Evolutionary conservation across 2,888 invertebrate species (phyloP), one percentile per base, ranked within the genome.

Genomic region (Pherbina coryleti): DNA sequence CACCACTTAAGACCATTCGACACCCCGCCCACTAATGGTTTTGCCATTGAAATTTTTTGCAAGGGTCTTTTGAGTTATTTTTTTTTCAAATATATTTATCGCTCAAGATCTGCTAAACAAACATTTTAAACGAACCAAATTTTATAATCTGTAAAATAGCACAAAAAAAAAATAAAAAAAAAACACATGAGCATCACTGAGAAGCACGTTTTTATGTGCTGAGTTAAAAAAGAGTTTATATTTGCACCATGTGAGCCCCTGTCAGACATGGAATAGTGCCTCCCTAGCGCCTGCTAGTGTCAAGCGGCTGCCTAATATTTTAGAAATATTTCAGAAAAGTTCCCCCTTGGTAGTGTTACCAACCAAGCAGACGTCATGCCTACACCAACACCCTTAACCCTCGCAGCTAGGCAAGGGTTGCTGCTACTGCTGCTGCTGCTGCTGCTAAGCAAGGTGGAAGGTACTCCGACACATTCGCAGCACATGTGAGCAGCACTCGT

Each of bases 281-380:
- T 37, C 51, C 17, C 51, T 31, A 17, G 25, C 28, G 44, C 67
- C 25, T 37, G 37, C 37, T 44, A 44, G 69, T 28, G 69, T 69
- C 69, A 69, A 69, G 69, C 69, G 28, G 22, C 28, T 51, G 69
- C 69, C 69, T 69, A 69, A 69, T 69, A 69, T 69, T 49, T 69
- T 14, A 44, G 14, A 44, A 51, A 49, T 51, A 69, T 69, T 49
- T 51, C 11, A 44, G 14, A 44, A 44, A 44, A 14, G 5, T 44
- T 14, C 44, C 44, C 44, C 3, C 14, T 44, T 44, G 44, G 44
- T 11, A 44, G 1, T 11, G 4, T 44, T 1, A 11, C 44, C 44
- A 44, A 44, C 11, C 11, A 44, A 44, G 44, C 44, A 11, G 11
- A 1, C 14, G 11, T 44, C 44, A 44, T 1, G 14, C 31, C 31